Evolutionary conservation across 1,140 invertebrate genomes (phyloP).

Genomic region (Drosophila ogumai): DNA sequence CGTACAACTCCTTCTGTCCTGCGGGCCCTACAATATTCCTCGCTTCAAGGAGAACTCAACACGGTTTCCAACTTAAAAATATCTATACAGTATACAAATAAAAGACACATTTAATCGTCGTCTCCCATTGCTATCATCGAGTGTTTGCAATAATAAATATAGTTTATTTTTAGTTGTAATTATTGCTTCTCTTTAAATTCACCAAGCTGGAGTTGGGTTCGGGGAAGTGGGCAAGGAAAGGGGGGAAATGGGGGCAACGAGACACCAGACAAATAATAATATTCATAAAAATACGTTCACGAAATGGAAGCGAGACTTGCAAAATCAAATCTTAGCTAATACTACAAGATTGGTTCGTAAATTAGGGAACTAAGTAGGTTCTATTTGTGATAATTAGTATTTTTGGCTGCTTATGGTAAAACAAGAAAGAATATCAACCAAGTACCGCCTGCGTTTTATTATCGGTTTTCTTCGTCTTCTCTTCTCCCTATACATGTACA

Average conservation of each 20-base stretch:
- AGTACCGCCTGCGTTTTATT: slow-evolving; percentile 28
- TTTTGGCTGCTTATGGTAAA: slow-evolving; percentile 55
- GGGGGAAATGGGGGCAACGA: slow-evolving; percentile 8
- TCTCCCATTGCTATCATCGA: slow-evolving; percentile 30
- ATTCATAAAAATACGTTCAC: slow-evolving; percentile 37
- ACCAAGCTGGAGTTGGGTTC: neutral
- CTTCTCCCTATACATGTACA: slow-evolving; percentile 37
- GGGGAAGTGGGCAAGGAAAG: slow-evolving; percentile 17
- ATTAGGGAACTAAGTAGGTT: slow-evolving; percentile 53
- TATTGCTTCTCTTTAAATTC: slow-evolving; percentile 35
- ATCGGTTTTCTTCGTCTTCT: slow-evolving; percentile 38
- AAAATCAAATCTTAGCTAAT: slow-evolving; percentile 77
- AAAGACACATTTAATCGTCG: slow-evolving; percentile 16
- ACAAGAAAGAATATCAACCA: slow-evolving; percentile 33
- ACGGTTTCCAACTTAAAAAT: slow-evolving; percentile 24
- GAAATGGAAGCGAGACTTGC: slow-evolving; percentile 68
- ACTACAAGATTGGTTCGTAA: slow-evolving; percentile 63
- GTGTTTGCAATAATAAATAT: slow-evolving; percentile 46
- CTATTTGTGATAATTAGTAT: slow-evolving; percentile 45
- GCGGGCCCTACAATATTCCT: slow-evolving; percentile 21
- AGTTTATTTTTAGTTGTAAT: slow-evolving; percentile 21
- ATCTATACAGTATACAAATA: slow-evolving; percentile 52
- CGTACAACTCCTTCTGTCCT: slow-evolving; percentile 32
- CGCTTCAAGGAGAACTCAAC: slow-evolving; percentile 14
- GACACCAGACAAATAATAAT: slow-evolving; percentile 37